Evolutionary conservation across 2,888 invertebrate species (phyloP), one percentile per base, ranked within the genome.

Genomic region (Steromphala cineraria): DNA sequence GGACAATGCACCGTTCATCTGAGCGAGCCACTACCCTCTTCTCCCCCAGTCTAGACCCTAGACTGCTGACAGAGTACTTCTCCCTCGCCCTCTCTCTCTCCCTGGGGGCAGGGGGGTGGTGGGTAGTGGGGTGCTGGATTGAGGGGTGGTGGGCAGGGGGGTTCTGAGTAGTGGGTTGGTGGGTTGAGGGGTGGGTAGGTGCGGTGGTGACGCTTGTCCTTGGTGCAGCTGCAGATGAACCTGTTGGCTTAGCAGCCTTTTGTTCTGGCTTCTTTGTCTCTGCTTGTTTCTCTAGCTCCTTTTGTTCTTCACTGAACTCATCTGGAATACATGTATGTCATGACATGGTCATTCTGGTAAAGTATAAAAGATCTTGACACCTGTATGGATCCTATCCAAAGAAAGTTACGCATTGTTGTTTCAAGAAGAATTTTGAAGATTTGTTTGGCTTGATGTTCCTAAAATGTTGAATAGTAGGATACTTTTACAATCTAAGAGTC

Each of bases 261-360:
- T 46, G 46, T 46, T 46, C 46, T 8, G 19, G 28, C 40, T n/a
- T 24, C 24, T 78, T n/a, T 24, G 56, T 21, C 40, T 80, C 24
- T 10, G 36, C 28, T 53, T 62, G 28, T 10, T 53, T 62, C 36
- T 75, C 62, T 1, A 67, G 28, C 19, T 67, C 55, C n/a, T 80
- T 80, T 28, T 88, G 83, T 80, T 91, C 90, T 82, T 89, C 89
- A 82, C 86, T 88, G 77, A 91, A 90, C 78, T 90, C 91, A 89
- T 90, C 91, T 89, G 77, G 19, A 83, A 40, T 71, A 71, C 19
- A 71, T 71, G 31, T 19, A 40, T 71, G n/a, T 15, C 3, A 17
- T n/a, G n/a, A n/a, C n/a, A n/a, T n/a, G n/a, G n/a, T n/a, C n/a
- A n/a, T n/a, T n/a, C n/a, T n/a, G n/a, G n/a, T n/a, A n/a, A n/a